Base-by-base conservation (phyloP, 1,140 invertebrate genomes). In the Hermetia illucens region DNA sequence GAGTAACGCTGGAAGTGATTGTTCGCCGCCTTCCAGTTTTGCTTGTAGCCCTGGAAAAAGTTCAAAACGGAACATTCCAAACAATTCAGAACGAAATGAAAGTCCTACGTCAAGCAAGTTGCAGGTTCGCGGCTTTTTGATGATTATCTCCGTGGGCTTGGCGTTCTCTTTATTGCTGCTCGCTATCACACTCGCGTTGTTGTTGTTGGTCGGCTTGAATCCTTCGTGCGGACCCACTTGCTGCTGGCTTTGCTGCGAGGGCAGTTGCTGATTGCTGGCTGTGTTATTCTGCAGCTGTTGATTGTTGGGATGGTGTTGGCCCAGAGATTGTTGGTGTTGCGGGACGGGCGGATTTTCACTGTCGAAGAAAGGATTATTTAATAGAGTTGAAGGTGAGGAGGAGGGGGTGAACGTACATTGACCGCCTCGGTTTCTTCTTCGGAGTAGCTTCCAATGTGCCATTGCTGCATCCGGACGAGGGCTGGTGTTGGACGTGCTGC, bases 1-100 rank as follows among this genome's bases (percentile, higher is more conserved):
- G 75, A 74, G 41, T 91, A 84, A 36, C 87, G 69, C 44, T 78
- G 66, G 61, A 93, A 97, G 66, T 97, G 91, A 46, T 75, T 69
- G 44, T 73, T 73, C 8, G 72, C 75, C 25, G 71, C 52, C 45
- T 75, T 73, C 69, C 74, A 75, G 4, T 46, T 55, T 41, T 52
- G 57, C 19, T 61, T 61, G 24, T 57, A 61, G 0, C 52, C 51
- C 55, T 60, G 35, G 0, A 36, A 45, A 30, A 21, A n/a, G 40
- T 34, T 18, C 8, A 34, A 3, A 36, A 37, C 37, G 15, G 5
- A 31, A 21, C 21, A 32, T 16, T 12, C 5, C 25, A 5, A 30
- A 19, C 34, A 27, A 40, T 10, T 18, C 18, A 20, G 8, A 27
- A 9, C 8, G 25, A 27, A n/a, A 33, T 8, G 16, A 10, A 33